Base-by-base conservation (phyloP, 2,113 vertebrate genomes). In the Ailurus styani region DNA sequence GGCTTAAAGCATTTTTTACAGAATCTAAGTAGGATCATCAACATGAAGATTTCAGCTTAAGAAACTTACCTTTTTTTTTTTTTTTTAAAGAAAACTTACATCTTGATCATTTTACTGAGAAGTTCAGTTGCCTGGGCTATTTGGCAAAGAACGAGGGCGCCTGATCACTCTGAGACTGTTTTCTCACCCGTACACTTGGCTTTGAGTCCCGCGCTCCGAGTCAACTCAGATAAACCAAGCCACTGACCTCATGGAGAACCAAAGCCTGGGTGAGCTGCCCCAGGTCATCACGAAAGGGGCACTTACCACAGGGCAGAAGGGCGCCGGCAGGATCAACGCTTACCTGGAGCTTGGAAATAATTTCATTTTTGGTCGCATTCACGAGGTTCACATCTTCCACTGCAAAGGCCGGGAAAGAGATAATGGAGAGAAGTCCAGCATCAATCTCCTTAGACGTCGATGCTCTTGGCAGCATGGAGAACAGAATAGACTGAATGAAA, bases 381-480 rank as follows among this genome's bases (percentile, higher is more conserved):
- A 99, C 99, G 82, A 99, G 98, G 87, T 99, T 99, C 17, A 99
- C 96, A 90, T 99, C 99, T 97, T 99, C 99, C 47, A 99, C 99
- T n/a, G 99, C 99, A 98, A 99, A 99, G 17, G 99, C 99, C 5
- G 99, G 99, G 96, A 99, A 99, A 81, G 99, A 99, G 98, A 99
- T 99, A 93, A 99, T 99, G 5, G 99, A 99, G 79, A 99, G 99
- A 89, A 99, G 99, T 11, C 99, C 99, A 17, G 99, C 99, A 55
- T 99, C 99, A 37, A 99, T 99, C 98, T 99, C 99, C 98, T 99
- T 99, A 2, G 99, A 99, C 0, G 99, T 99, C 7, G 99, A 99
- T 40, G 99, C 99, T 98, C 99, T 99, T 13, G 99, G 99, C 96
- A 99, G 98, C 99, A 99, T 99, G 96, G 99, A 99, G 98, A 99